phyloP scores from a whole-genome alignment of 1,140 invertebrate genomes.

The Idris sp. region DNA sequence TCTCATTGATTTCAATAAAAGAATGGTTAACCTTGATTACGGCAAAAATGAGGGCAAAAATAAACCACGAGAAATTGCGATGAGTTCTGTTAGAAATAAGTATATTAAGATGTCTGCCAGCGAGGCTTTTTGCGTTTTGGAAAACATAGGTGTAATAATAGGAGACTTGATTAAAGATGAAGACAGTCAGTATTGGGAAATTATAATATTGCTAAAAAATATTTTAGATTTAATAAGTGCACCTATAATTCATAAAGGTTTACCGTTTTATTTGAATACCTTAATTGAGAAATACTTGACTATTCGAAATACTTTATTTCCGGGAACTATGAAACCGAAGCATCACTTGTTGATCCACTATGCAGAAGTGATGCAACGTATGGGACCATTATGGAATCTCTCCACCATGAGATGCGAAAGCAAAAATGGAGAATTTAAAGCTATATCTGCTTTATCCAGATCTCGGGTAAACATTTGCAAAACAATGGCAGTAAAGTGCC shows the following conservation, averaged over 20 bases:
- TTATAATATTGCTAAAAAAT: no score
- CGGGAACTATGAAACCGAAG: background rate
- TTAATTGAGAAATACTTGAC: no score
- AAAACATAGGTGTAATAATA: no score
- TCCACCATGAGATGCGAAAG: slow-evolving; percentile 28
- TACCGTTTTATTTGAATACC: no score
- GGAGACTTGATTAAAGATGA: no score
- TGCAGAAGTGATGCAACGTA: background rate
- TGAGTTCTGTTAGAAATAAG: background rate
- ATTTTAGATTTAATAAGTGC: no score
- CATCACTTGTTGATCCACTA: slow-evolving; percentile 5
- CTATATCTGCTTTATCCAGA: slow-evolving; percentile 6
- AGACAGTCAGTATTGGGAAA: no score
- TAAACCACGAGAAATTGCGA: background rate
- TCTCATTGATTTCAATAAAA: background rate
- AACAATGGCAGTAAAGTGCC: slow-evolving; percentile 28
- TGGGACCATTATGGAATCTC: slow-evolving; percentile 4
- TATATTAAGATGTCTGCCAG: background rate
- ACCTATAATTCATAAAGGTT: no score
- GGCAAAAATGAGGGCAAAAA: background rate
- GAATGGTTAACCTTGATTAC: background rate
- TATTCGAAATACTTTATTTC: no score
- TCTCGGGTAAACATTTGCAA: slow-evolving; percentile 30
- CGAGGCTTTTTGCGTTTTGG: background rate
- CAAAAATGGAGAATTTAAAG: slow-evolving; percentile 14